phyloP scores from a whole-genome alignment of 2,113 vertebrate genomes.

The Nestor notabilis region DNA sequence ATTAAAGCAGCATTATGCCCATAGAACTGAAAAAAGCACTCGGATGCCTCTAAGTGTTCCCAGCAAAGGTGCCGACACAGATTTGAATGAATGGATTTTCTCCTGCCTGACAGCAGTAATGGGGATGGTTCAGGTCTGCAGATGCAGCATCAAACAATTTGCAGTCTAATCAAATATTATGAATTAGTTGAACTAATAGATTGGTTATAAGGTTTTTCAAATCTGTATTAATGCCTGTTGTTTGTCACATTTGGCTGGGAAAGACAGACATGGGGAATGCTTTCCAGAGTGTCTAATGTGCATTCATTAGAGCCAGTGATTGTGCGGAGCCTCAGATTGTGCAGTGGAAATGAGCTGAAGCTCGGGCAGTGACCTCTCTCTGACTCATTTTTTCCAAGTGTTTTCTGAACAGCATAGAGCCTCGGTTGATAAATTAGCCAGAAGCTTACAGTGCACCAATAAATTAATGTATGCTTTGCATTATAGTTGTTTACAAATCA shows the following conservation, averaged over 20 bases:
- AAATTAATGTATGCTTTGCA: not conserved
- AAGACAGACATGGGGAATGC: not conserved
- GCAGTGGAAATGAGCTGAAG: not conserved
- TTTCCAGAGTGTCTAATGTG: not conserved
- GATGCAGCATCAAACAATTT: not conserved
- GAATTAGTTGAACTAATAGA: not conserved
- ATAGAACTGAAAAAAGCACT: not conserved
- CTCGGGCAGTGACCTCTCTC: not conserved
- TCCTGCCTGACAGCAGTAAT: not conserved
- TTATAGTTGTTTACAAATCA: not conserved
- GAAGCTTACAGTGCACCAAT: not conserved
- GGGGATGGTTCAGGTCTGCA: not conserved
- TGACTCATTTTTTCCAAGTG: not conserved
- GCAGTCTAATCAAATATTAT: not conserved
- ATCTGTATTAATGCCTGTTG: not conserved
- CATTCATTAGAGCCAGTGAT: rapidly evolving
- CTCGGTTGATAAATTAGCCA: not conserved
- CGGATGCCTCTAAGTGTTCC: not conserved
- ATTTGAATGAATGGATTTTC: not conserved
- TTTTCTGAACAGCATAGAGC: not conserved
- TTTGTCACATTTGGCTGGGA: not conserved
- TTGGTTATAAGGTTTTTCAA: not conserved
- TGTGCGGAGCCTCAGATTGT: not conserved
- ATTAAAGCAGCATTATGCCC: not conserved
- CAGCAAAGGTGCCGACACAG: rapidly evolving